phyloP scores from a whole-genome alignment of 2,888 invertebrate genomes.

The Acanthoscelides obtectus region DNA sequence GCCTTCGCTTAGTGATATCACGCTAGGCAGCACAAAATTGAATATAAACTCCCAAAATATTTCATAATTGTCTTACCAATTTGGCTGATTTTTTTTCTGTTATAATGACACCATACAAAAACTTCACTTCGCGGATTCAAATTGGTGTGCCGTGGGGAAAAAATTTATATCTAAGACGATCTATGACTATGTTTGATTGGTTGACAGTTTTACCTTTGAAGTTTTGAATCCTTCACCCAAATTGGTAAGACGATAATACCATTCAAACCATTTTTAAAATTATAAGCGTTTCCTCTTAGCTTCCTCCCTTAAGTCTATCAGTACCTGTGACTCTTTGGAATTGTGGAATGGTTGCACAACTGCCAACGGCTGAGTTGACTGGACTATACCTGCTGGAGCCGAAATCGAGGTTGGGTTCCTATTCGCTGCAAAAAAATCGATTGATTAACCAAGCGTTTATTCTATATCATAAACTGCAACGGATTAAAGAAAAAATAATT shows the following conservation, averaged over 20 bases:
- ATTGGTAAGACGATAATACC: not conserved
- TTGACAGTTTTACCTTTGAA: not conserved
- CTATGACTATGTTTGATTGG: no score
- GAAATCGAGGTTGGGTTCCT: conserved; percentile 43
- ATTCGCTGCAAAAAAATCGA: conserved; percentile 40
- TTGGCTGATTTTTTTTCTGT: not conserved
- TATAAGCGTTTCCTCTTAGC: conserved; percentile 19
- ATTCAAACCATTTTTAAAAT: not conserved
- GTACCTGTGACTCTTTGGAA: conserved; percentile 45
- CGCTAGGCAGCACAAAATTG: not conserved
- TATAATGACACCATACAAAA: no score
- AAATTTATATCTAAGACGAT: no score
- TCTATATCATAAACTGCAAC: no score
- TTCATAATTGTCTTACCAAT: not conserved
- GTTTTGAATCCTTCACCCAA: not conserved
- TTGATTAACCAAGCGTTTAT: no score
- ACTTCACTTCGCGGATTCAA: no score
- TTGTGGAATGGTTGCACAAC: conserved; percentile 44
- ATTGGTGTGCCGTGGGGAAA: no score
- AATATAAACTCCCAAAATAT: not conserved
- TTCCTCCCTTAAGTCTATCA: conserved; percentile 45
- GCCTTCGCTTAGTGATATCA: no score
- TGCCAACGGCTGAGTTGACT: conserved; percentile 46
- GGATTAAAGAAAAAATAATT: no score
- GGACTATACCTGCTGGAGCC: conserved; percentile 49